phyloP scores from a whole-genome alignment of 92 coral and sea anemone genomes.

The Epizoanthus fatuus region DNA sequence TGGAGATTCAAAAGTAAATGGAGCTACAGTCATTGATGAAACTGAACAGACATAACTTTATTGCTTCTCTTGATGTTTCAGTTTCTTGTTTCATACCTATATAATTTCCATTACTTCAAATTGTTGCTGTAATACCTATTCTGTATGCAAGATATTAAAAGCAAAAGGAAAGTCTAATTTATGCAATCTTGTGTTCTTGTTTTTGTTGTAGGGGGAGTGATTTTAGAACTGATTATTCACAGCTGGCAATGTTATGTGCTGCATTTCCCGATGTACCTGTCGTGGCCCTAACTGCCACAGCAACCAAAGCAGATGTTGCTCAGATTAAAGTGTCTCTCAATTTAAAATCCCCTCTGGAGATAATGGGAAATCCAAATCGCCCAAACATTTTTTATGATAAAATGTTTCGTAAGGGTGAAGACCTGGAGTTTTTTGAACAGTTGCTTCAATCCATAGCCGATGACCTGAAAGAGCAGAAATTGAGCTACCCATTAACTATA shows the following conservation, averaged over 20 bases:
- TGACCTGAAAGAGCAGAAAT: constrained; percentile 23
- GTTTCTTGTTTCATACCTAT: no score
- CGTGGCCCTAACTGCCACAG: constrained; percentile 56
- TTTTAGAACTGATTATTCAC: constrained; percentile 33
- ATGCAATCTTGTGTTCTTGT: no score
- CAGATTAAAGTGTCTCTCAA: constrained; percentile 39
- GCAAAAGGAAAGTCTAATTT: no score
- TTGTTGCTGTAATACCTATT: no score
- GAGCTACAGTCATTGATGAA: no score
- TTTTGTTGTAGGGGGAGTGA: constrained; percentile 37
- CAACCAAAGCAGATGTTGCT: constrained; percentile 36
- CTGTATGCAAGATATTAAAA: no score
- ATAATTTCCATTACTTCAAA: no score
- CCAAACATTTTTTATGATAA: constrained; percentile 44
- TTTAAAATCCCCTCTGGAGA: constrained; percentile 20
- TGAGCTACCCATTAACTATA: constrained; percentile 45
- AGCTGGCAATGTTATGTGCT: constrained; percentile 39
- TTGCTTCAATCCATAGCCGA: constrained; percentile 48
- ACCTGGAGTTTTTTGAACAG: constrained; percentile 34
- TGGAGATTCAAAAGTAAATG: no score
- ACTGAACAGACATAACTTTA: no score
- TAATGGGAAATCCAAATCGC: constrained; percentile 46
- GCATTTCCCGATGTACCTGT: constrained; percentile 35
- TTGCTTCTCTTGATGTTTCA: no score
- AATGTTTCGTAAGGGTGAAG: constrained; percentile 33